These are phyloP conservation scores for Aleiodes alternator DNA, from an alignment of 2,888 invertebrate genomes.

Conservation along the genomic window DNA sequence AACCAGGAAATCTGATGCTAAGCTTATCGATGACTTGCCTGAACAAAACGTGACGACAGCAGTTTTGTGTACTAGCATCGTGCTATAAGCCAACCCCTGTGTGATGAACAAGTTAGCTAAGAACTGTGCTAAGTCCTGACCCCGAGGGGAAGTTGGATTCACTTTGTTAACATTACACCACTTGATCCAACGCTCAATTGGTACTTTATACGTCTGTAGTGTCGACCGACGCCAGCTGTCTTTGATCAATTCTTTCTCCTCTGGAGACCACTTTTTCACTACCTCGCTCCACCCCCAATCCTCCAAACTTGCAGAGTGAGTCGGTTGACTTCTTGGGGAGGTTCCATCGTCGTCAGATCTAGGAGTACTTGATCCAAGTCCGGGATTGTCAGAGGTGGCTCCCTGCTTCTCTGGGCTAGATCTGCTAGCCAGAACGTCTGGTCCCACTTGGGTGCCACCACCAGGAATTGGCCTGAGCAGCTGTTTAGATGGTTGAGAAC, in stretches of 20 bases:
- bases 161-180: constrained; percentile 42
- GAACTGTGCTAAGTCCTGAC: constrained; percentile 6
- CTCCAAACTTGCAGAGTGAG: constrained; percentile 50
- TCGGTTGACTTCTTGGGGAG: constrained; percentile 39
- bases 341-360: constrained; percentile 44
- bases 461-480: constrained; percentile 34
- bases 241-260: constrained; percentile 39
- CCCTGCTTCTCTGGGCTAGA: neutral
- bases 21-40: neutral
- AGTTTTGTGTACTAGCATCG: neutral
- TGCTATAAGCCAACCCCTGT: neutral
- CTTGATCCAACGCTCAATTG: constrained; percentile 47
- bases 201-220: constrained; percentile 48
- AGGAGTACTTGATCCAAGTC: constrained; percentile 39
- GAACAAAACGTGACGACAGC: neutral
- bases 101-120: neutral
- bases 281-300: constrained; percentile 41
- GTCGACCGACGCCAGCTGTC: constrained; percentile 52
- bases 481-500: constrained; percentile 47
- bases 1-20: neutral
- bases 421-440: constrained; percentile 49
- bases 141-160: constrained; percentile 17
- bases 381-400: constrained; percentile 38
- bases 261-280: constrained; percentile 10
- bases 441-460: constrained; percentile 48